These are phyloP conservation scores for Epsilonema sp. DNA, from an alignment of 2,888 invertebrate species.

Conservation along the genomic window DNA sequence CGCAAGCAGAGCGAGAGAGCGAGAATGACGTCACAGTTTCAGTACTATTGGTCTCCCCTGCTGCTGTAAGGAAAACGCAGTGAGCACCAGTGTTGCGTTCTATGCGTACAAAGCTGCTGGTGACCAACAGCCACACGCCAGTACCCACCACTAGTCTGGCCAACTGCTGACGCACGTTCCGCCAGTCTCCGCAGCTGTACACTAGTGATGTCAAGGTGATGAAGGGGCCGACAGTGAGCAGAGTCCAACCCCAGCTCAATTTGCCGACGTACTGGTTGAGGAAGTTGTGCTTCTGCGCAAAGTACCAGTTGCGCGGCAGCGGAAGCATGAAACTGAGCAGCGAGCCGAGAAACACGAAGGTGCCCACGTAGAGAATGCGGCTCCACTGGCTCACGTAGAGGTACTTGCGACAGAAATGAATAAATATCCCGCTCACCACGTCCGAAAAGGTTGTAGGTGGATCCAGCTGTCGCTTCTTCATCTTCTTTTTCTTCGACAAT, in stretches of 20 bases:
- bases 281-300: slow-evolving; percentile 55
- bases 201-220: slow-evolving; percentile 57
- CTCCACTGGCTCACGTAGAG: neutral
- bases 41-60: slow-evolving; percentile 38
- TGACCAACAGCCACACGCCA: slow-evolving; percentile 67
- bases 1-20: slow-evolving; percentile 44
- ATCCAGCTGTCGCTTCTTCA: too few species aligned
- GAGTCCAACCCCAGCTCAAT: slow-evolving; percentile 92
- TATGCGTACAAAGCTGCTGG: slow-evolving; percentile 45
- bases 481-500: too few species aligned
- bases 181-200: slow-evolving; percentile 54
- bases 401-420: neutral
- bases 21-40: slow-evolving; percentile 36
- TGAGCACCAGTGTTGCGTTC: slow-evolving; percentile 41
- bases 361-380: neutral
- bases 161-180: slow-evolving; percentile 44
- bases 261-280: slow-evolving; percentile 86
- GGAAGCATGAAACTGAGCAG: neutral
- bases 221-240: slow-evolving; percentile 55
- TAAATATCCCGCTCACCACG: neutral
- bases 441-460: neutral
- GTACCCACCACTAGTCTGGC: slow-evolving; percentile 55
- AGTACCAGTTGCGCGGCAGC: neutral
- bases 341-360: neutral
- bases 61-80: slow-evolving; percentile 16